Evolutionary conservation across 2,113 vertebrate genomes (phyloP).

Genomic region (Mesoclemmys tuberculata): DNA sequence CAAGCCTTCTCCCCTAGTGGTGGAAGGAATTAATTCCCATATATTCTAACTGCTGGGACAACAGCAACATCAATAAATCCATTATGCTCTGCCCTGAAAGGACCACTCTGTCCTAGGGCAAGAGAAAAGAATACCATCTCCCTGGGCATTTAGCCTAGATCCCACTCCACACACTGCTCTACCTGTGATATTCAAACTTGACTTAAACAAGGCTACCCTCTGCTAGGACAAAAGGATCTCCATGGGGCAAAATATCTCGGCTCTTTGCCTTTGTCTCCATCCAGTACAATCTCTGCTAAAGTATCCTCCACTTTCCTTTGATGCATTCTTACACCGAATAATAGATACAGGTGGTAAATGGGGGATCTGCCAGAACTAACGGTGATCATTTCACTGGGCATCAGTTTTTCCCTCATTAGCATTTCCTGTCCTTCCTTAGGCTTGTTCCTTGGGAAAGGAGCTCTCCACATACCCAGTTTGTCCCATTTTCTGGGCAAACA

Average conservation of each 20-base stretch:
- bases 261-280: conserved; percentile 35
- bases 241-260: not conserved
- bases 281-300: conserved; percentile 36
- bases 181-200: not conserved
- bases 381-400: conserved; percentile 31
- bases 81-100: not conserved
- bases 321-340: conserved; percentile 14
- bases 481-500: not conserved
- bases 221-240: not conserved
- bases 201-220: not conserved
- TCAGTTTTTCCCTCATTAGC: conserved; percentile 16
- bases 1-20: not conserved
- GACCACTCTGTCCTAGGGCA: not conserved
- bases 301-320: conserved; percentile 39
- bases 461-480: not conserved
- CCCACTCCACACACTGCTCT: not conserved
- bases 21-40: not conserved
- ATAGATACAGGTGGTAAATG: conserved; percentile 43
- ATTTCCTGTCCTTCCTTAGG: conserved; percentile 32
- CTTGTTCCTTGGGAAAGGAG: conserved; percentile 22
- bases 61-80: not conserved
- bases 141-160: not conserved
- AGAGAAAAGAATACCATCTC: not conserved
- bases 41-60: not conserved
- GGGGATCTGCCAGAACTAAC: conserved; percentile 24